Evolutionary conservation across 1,140 invertebrate species (phyloP).

Genomic region (Tenebrio molitor): DNA sequence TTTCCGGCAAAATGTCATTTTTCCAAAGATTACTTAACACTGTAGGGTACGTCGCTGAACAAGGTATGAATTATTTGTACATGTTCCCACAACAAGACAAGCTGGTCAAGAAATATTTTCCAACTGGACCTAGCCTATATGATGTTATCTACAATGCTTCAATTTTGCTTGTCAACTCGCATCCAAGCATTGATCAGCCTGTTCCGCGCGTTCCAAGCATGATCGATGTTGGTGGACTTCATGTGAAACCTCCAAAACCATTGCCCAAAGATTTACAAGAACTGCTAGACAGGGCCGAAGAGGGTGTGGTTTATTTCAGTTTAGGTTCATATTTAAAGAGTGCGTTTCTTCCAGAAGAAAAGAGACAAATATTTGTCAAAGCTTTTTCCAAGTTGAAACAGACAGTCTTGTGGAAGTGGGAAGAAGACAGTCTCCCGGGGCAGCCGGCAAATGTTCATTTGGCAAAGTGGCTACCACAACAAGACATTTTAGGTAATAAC

Average conservation of each 20-base stretch:
- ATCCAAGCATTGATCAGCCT: slow-evolving; percentile 69
- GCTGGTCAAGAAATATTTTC: slow-evolving; percentile 65
- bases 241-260: slow-evolving; percentile 64
- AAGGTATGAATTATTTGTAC: slow-evolving; percentile 41
- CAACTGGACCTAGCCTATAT: slow-evolving; percentile 67
- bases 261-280: slow-evolving; percentile 67
- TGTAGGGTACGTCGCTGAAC: slow-evolving; percentile 43
- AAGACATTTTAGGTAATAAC: slow-evolving; percentile 73
- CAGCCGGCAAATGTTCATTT: slow-evolving; percentile 75
- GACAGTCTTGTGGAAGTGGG: slow-evolving; percentile 77
- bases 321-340: slow-evolving; percentile 71
- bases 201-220: slow-evolving; percentile 71
- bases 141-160: slow-evolving; percentile 69
- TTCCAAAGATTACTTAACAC: slow-evolving; percentile 66
- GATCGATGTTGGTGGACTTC: slow-evolving; percentile 70
- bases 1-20: slow-evolving; percentile 66
- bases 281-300: slow-evolving; percentile 67
- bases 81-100: slow-evolving; percentile 61
- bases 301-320: slow-evolving; percentile 72
- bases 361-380: slow-evolving; percentile 60
- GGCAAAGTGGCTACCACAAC: slow-evolving; percentile 79
- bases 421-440: slow-evolving; percentile 69
- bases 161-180: slow-evolving; percentile 72
- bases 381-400: slow-evolving; percentile 61
- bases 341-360: slow-evolving; percentile 66